A percentile compares a stretch with the other conserved stretches of the same genome.
Evolutionary conservation across 2,797 vertebrate genomes (phyloP).

Genomic region (Lycodopsis pacificus): DNA sequence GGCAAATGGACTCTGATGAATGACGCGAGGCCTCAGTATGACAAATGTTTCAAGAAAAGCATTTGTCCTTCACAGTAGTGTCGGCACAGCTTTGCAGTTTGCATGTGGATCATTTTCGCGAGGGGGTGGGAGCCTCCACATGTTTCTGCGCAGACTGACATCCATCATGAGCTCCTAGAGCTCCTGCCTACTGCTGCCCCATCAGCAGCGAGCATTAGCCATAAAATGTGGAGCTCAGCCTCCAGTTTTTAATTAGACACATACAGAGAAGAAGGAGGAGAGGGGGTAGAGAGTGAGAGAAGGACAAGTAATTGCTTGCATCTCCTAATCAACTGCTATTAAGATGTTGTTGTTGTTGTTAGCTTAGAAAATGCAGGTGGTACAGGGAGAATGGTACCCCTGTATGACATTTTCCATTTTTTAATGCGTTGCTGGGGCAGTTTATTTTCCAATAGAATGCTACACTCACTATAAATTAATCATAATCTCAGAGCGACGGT

Average conservation of each 20-base stretch:
- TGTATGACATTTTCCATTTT: conserved; percentile 27
- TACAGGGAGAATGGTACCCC: conserved; percentile 7
- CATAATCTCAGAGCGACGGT: conserved; percentile 6
- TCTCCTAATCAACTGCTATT: conserved; percentile 54
- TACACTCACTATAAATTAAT: conserved; percentile 4
- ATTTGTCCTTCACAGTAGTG: conserved; percentile 63
- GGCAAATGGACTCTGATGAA: conserved; percentile 69
- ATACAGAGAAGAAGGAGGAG: conserved; percentile 48
- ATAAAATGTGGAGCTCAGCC: conserved; percentile 67
- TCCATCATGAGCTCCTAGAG: conserved; percentile 65
- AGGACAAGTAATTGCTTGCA: conserved; percentile 54
- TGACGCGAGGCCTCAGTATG: conserved; percentile 53
- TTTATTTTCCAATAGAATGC: conserved; percentile 21
- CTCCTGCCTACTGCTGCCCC: conserved; percentile 56
- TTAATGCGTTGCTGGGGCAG: conserved; percentile 32
- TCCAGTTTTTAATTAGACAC: conserved; percentile 76
- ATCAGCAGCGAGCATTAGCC: conserved; percentile 58
- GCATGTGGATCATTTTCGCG: conserved; percentile 63
- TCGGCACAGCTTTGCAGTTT: conserved; percentile 43
- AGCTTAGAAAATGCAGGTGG: conserved; percentile 42
- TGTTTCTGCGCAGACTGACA: conserved; percentile 66
- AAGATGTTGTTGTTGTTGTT: conserved; percentile 56
- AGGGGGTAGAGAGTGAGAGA: conserved; percentile 16
- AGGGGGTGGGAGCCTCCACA: conserved; percentile 63
- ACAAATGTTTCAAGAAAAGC: conserved; percentile 62